A percentile compares a stretch with the other conserved stretches of the same genome.
These are phyloP conservation scores for Anguilla anguilla DNA, from an alignment of 2,797 vertebrate species.

Conservation along the genomic window DNA sequence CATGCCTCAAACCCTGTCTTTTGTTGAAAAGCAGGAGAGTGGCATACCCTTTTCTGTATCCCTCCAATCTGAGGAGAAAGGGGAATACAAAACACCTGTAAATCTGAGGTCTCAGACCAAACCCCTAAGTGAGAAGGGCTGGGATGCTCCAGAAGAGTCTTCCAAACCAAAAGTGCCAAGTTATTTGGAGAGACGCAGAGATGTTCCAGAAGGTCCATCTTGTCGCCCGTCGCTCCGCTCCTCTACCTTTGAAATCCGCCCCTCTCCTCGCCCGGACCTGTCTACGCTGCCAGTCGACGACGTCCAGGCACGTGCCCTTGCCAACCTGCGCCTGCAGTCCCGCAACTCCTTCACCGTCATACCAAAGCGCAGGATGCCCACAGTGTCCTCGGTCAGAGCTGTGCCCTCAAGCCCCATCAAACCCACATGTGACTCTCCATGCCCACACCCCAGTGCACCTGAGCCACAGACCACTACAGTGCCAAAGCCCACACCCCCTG, in stretches of 20 bases:
- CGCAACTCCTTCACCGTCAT: conserved; percentile 89
- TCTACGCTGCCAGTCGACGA: conserved; percentile 77
- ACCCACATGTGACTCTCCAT: conserved; percentile 52
- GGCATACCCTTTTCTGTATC: conserved; percentile 39
- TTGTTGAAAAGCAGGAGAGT: conserved; percentile 52
- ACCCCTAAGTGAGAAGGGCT: conserved; percentile 63
- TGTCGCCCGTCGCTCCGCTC: conserved; percentile 53
- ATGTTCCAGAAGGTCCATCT: conserved; percentile 55
- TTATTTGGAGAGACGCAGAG: conserved; percentile 66
- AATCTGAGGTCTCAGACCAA: conserved; percentile 49
- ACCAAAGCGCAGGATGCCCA: conserved; percentile 71
- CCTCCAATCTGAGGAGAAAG: conserved; percentile 58
- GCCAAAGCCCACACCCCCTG: conserved; percentile 60
- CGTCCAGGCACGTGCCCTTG: conserved; percentile 84
- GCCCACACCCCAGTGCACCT: conserved; percentile 38
- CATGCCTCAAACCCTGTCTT: conserved; percentile 49
- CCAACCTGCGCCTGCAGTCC: conserved; percentile 88
- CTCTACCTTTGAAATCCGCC: conserved; percentile 82
- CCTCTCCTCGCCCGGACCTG: conserved; percentile 83
- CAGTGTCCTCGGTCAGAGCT: conserved; percentile 10
- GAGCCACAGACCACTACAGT: conserved; percentile 58
- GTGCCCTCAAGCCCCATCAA: conserved; percentile 49
- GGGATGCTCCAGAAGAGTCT: conserved; percentile 56
- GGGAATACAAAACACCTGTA: conserved; percentile 31
- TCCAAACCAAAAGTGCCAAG: conserved; percentile 78